Conservation (phyloP, 2,113 vertebrate species). For the Megatriorchis doriae region DNA sequence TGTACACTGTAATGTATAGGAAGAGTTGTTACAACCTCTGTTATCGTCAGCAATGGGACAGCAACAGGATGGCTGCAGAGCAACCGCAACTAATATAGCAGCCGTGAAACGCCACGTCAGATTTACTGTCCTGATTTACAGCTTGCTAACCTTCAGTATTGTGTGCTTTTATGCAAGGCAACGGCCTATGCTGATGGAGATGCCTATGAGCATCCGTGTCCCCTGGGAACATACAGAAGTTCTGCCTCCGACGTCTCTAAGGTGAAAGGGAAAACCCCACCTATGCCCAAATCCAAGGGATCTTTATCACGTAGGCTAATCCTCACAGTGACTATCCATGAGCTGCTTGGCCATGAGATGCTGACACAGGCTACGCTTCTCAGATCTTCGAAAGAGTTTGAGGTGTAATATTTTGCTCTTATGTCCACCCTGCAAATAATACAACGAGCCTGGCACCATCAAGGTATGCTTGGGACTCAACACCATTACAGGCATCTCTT, state of each 20-base stretch:
- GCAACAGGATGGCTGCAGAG: not conserved
- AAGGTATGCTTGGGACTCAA: not conserved
- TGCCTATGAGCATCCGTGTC: not conserved
- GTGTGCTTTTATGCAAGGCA: not conserved
- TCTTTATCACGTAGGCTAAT: too few relatives aligned
- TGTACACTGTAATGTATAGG: not conserved
- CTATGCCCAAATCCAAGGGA: not conserved
- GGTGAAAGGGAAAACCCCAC: not conserved
- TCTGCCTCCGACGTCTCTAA: not conserved
- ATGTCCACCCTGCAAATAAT: not conserved
- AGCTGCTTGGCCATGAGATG: not conserved
- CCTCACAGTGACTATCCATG: accelerated
- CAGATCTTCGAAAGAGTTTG: not conserved
- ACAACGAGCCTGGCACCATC: not conserved
- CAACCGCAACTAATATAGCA: not conserved
- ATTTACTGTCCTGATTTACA: not conserved
- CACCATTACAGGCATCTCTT: not conserved
- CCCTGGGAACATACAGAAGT: not conserved
- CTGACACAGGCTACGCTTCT: not conserved
- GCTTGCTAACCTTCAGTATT: not conserved
- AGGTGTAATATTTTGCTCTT: not conserved
- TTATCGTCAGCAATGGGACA: not conserved
- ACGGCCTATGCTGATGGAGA: not conserved
- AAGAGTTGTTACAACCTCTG: not conserved
- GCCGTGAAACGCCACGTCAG: not conserved